Evolutionary conservation across 2,797 vertebrate species (phyloP).

Genomic region (Leptoclinus maculatus): DNA sequence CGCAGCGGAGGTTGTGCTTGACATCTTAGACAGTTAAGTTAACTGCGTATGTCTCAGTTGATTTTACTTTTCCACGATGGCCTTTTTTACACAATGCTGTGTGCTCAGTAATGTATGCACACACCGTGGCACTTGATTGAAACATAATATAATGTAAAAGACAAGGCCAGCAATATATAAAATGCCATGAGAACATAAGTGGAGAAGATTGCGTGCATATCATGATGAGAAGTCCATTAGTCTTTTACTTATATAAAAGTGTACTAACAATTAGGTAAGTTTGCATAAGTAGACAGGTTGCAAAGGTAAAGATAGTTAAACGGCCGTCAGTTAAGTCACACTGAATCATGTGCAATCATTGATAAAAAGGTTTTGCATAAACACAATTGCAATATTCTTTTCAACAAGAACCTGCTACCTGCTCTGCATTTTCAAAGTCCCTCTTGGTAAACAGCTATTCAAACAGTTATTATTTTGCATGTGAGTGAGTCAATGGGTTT

Average conservation of each 20-base stretch:
- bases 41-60: neutral
- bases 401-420: conserved; percentile 70
- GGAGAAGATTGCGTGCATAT: neutral
- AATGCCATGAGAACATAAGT: neutral
- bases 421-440: conserved; percentile 47
- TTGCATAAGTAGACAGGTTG: conserved; percentile 23
- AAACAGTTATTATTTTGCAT: conserved; percentile 34
- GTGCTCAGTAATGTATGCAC: neutral
- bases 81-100: neutral
- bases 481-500: conserved; percentile 6
- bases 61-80: neutral
- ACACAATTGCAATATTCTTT: conserved; percentile 66
- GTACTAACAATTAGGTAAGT: neutral
- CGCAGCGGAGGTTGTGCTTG: conserved; percentile 10
- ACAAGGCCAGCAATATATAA: neutral
- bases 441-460: conserved; percentile 41
- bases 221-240: neutral
- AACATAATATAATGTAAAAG: neutral
- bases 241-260: neutral
- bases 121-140: neutral
- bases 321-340: conserved; percentile 24
- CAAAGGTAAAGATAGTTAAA: conserved; percentile 24
- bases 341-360: conserved; percentile 55
- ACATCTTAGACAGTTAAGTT: conserved; percentile 22
- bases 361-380: conserved; percentile 64